phyloP scores from a whole-genome alignment of 2,888 invertebrate genomes.

The Lithophane socia region DNA sequence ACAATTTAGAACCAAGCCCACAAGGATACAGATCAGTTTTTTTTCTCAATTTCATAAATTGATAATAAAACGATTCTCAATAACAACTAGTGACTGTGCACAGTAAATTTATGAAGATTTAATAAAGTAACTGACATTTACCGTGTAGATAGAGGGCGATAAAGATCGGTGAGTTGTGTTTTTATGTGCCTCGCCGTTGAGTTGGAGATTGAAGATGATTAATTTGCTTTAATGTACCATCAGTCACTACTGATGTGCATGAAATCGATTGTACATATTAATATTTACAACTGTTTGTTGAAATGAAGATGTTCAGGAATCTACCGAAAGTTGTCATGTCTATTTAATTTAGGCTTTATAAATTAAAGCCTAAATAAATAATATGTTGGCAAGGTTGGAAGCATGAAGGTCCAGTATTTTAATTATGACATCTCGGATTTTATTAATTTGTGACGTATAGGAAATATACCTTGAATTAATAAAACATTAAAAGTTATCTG shows the following conservation, averaged over 20 bases:
- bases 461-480: too few species aligned
- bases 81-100: slow-evolving; percentile 40
- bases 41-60: slow-evolving; percentile 39
- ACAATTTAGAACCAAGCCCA: neutral
- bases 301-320: slow-evolving; percentile 2
- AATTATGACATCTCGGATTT: too few species aligned
- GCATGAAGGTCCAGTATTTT: too few species aligned
- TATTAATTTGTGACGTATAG: too few species aligned
- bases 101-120: slow-evolving; percentile 65
- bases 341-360: neutral
- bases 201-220: slow-evolving; percentile 60
- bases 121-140: slow-evolving; percentile 68
- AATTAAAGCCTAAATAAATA: neutral
- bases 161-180: slow-evolving; percentile 54
- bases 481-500: too few species aligned
- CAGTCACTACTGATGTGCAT: slow-evolving; percentile 45
- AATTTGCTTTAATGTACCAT: slow-evolving; percentile 50
- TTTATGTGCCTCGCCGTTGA: slow-evolving; percentile 47
- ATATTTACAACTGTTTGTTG: slow-evolving; percentile 36
- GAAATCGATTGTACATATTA: slow-evolving; percentile 54
- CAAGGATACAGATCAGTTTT: slow-evolving; percentile 5
- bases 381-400: too few species aligned
- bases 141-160: slow-evolving; percentile 63
- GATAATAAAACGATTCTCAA: slow-evolving; percentile 39
- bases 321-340: neutral